These are phyloP conservation scores for Turritopsis rubra DNA, from an alignment of 30 jellyfish, hydroid and myxozoan genomes.

Conservation along the genomic window DNA sequence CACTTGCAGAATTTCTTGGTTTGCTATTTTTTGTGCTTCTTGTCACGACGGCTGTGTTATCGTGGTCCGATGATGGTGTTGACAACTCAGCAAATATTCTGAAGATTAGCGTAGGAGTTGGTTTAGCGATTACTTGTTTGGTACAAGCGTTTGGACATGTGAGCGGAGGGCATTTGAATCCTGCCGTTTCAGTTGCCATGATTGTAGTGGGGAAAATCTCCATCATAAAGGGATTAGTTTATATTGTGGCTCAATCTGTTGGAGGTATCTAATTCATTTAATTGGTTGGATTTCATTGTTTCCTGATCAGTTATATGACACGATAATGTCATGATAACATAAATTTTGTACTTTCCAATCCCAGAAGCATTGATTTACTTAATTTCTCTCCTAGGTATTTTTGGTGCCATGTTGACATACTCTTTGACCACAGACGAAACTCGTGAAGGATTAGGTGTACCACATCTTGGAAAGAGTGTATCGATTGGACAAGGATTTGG, in stretches of 20 bases:
- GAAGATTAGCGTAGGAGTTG: conserved; percentile 61
- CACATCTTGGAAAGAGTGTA: conserved; percentile 36
- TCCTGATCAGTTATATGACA: too few relatives aligned
- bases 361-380: too few relatives aligned
- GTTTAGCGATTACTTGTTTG: conserved; percentile 68
- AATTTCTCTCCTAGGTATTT: conserved; percentile 35
- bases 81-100: conserved; percentile 44
- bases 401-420: conserved; percentile 22
- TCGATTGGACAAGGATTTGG: conserved; percentile 84
- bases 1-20: conserved; percentile 65
- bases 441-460: conserved; percentile 52
- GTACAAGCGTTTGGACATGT: conserved; percentile 83
- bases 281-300: too few relatives aligned
- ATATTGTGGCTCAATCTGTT: conserved; percentile 56
- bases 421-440: conserved; percentile 38
- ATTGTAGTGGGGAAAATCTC: conserved; percentile 52
- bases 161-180: conserved; percentile 94
- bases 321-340: too few relatives aligned
- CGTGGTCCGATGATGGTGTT: too few relatives aligned
- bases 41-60: conserved; percentile 52
- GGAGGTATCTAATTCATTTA: conserved; percentile 71
- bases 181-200: conserved; percentile 77
- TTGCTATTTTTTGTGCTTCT: conserved; percentile 19
- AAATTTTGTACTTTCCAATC: too few relatives aligned
- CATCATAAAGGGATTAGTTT: conserved; percentile 53